Base-by-base conservation (phyloP, 2,797 vertebrate species). In the Carduelis carduelis region DNA sequence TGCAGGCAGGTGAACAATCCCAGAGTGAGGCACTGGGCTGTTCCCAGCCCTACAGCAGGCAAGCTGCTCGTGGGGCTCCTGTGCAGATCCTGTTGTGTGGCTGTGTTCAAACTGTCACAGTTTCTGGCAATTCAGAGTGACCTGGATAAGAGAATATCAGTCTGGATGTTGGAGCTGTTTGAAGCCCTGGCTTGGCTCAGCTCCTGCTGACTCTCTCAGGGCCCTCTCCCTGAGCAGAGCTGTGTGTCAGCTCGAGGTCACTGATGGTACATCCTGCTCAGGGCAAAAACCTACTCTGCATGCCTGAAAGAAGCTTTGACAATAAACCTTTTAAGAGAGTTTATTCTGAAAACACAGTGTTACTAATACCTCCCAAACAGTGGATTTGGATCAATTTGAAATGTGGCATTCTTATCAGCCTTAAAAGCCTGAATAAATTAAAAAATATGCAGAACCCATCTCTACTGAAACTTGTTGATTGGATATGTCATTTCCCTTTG, bases 371-470 rank as follows among this genome's bases (percentile, higher is more conserved):
- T 66, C 4, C 1, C 81, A 96, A 97, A 88, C 52, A 93, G 77
- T 88, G 85, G 82, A 60, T 93, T 92, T 92, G 82, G 77, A 95
- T 89, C 81, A 56, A 22, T 91, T 86, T 19, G 28, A 83, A 91
- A 90, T 39, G 44, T 82, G 65, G n/a, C 74, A 46, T 83, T 91
- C 69, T 86, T 90, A 95, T 53, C 59, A 76, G 41, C 64, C 75
- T 72, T 88, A 88, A 90, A 92, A 96, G 55, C 84, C 41, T 68
- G 72, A 83, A 78, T 95, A 83, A 91, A 92, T 94, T 96, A 81
- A 91, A 96, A 96, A 96, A 93, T 85, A 82, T 13, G 44, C 76
- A 93, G 85, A 82, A 91, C 90, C 82, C 89, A 91, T 95, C 93
- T 92, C 83, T 60, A 90, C 63, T 84, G 82, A 81, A 91, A 91